Evolutionary conservation across 2,113 vertebrate genomes (phyloP).

Genomic region (Erinaceus europaeus): DNA sequence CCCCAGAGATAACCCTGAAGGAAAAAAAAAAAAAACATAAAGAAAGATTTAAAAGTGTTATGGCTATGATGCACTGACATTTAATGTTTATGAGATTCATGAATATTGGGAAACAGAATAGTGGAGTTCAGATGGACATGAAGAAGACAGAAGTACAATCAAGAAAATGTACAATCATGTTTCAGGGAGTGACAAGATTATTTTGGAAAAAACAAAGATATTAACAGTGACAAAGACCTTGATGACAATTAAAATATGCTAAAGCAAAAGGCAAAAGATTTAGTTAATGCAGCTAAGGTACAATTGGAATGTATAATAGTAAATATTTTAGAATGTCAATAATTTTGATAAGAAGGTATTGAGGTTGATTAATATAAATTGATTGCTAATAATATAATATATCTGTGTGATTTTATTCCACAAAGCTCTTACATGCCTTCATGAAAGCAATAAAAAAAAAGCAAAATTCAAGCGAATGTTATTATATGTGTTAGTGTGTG

Average conservation of each 20-base stretch:
- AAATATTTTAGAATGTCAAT: background rate
- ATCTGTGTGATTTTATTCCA: background rate
- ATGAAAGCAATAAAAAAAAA: background rate
- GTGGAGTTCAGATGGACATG: background rate
- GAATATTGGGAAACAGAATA: background rate
- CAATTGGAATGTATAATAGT: background rate
- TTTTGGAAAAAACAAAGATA: background rate
- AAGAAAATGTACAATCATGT: background rate
- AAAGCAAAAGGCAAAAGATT: background rate
- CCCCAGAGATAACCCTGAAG: too few relatives aligned
- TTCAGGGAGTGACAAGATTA: background rate
- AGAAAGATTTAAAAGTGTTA: background rate
- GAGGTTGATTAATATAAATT: background rate
- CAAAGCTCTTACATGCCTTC: background rate
- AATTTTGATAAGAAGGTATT: background rate
- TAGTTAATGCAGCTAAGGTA: background rate
- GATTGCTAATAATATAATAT: background rate
- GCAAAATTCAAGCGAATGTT: background rate
- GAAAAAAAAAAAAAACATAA: too few relatives aligned
- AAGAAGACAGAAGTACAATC: background rate
- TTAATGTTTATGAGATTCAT: background rate
- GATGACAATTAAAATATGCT: background rate
- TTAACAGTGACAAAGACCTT: conserved; percentile 44
- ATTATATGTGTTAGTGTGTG: background rate
- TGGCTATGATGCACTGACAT: background rate